phyloP scores from a whole-genome alignment of 2,797 vertebrate species.

The Amazona ochrocephala region DNA sequence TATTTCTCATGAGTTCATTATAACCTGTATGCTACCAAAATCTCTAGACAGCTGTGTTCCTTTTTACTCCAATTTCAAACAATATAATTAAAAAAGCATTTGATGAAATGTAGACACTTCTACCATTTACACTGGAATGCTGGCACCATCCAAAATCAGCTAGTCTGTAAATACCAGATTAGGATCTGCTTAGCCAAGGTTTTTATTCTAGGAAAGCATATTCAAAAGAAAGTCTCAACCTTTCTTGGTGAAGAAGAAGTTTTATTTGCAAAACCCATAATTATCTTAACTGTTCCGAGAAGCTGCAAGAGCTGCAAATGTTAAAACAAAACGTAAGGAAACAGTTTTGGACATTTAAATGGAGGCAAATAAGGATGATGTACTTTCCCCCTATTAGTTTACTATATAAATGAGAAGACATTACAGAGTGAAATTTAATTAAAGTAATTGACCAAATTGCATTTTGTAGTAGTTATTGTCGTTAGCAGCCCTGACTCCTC shows the following conservation, averaged over 20 bases:
- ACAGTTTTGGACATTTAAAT: slow-evolving; percentile 53
- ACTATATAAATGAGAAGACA: slow-evolving; percentile 83
- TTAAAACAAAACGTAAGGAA: slow-evolving; percentile 53
- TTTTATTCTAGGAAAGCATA: slow-evolving; percentile 58
- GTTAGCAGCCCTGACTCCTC: slow-evolving; percentile 87
- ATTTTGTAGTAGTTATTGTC: slow-evolving; percentile 89
- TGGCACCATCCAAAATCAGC: slow-evolving; percentile 68
- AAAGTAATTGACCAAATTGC: slow-evolving; percentile 92
- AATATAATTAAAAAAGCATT: slow-evolving; percentile 76
- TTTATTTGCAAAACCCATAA: slow-evolving; percentile 71
- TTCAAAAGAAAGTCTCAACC: slow-evolving; percentile 57
- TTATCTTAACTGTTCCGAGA: slow-evolving; percentile 70
- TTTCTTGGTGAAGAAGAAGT: slow-evolving; percentile 58
- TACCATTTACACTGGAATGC: slow-evolving; percentile 72
- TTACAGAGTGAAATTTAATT: slow-evolving; percentile 89
- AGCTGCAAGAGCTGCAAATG: slow-evolving; percentile 51
- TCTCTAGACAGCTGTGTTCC: slow-evolving; percentile 70
- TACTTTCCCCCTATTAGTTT: slow-evolving; percentile 74
- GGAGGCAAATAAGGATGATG: slow-evolving; percentile 64
- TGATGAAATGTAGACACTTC: slow-evolving; percentile 73
- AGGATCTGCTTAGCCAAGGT: slow-evolving; percentile 58
- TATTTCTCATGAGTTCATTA: slow-evolving; percentile 67
- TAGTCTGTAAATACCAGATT: slow-evolving; percentile 78
- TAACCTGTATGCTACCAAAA: slow-evolving; percentile 55
- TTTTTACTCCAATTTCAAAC: slow-evolving; percentile 75